These are phyloP conservation scores for Leptinotarsa lineolata DNA, from an alignment of 1,140 invertebrate genomes.

Conservation along the genomic window DNA sequence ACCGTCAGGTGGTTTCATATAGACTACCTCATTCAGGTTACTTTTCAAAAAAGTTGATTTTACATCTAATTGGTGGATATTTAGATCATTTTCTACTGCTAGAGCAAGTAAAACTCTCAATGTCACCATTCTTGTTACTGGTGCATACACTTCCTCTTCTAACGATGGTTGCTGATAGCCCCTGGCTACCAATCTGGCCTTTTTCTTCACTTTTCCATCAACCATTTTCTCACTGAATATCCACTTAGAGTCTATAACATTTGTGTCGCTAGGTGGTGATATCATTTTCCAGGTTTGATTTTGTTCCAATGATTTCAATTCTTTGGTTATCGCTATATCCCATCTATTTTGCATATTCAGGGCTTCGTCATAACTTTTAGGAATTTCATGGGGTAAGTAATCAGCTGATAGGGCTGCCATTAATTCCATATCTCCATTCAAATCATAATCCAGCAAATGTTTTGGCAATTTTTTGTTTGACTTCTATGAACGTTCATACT, in stretches of 20 bases:
- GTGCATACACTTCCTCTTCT: constrained; percentile 51
- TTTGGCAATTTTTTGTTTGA: constrained; percentile 12
- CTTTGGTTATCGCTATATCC: constrained; percentile 43
- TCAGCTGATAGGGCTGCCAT: constrained; percentile 7
- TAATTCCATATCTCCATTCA: constrained; percentile 11
- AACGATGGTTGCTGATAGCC: constrained; percentile 53
- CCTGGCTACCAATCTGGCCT: constrained; percentile 56
- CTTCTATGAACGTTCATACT: constrained; percentile 4
- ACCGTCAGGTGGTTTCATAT: no score
- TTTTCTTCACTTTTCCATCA: constrained; percentile 40
- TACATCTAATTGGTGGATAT: no score
- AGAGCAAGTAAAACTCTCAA: no score
- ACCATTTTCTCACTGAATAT: constrained; percentile 40
- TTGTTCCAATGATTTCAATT: no score
- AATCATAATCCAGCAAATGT: constrained; percentile 11
- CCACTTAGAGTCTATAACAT: constrained; percentile 50
- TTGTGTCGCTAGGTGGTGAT: constrained; percentile 43
- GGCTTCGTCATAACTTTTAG: constrained; percentile 9
- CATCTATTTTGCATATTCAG: constrained; percentile 25
- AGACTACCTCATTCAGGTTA: no score
- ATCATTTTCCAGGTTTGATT: constrained; percentile 46
- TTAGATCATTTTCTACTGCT: no score
- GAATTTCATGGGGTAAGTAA: constrained; percentile 33
- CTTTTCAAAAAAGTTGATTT: no score
- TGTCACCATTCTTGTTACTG: constrained; percentile 40